Evolutionary conservation across 2,888 invertebrate species (phyloP).

Genomic region (Pachydiplax longipennis): DNA sequence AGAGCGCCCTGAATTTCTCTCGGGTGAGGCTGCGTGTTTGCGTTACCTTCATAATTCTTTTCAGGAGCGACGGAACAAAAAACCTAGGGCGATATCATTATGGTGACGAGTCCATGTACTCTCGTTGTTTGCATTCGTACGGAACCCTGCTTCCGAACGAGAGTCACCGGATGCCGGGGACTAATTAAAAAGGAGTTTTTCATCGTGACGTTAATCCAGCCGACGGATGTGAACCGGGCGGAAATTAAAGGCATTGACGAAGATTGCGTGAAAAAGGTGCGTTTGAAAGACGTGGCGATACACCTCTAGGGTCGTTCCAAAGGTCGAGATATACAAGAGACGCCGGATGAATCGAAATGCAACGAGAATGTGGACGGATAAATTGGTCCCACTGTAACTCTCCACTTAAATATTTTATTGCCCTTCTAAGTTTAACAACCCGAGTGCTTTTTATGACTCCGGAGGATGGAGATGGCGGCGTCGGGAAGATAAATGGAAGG

Average conservation of each 20-base stretch:
- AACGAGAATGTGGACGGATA: neutral
- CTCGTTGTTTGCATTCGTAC: no score
- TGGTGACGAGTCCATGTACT: no score
- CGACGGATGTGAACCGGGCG: no score
- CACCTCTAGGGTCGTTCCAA: neutral
- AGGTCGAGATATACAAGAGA: neutral
- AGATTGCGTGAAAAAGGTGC: neutral
- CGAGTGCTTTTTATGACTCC: neutral
- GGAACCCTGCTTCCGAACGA: no score
- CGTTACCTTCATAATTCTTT: no score
- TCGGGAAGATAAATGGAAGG: neutral
- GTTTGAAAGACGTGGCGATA: neutral
- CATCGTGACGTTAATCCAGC: neutral
- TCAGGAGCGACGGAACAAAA: no score
- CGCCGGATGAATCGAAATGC: neutral
- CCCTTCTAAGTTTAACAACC: neutral
- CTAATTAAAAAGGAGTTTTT: neutral
- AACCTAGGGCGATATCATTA: no score
- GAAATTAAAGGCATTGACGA: no score
- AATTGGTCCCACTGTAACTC: neutral
- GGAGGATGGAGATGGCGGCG: neutral
- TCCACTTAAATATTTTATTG: constrained; percentile 1
- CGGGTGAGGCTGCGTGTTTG: no score
- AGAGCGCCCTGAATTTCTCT: neutral
- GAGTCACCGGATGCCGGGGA: no score